Percentiles rank a stretch among this genome's conserved stretches.
Conservation (phyloP, 53 echinoderm and acorn worm species). For the Paracentrotus lividus region DNA sequence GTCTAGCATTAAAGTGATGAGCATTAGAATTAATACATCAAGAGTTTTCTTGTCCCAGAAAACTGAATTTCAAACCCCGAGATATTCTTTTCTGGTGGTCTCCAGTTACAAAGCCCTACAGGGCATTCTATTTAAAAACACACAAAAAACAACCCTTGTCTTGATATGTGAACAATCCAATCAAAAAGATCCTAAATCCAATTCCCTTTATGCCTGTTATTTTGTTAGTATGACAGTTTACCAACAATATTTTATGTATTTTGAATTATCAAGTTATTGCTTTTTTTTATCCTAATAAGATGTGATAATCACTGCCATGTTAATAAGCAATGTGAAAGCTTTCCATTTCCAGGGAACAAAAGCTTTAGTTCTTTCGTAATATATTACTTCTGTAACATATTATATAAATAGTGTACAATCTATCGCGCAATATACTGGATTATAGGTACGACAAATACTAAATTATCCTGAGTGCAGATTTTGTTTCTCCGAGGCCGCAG, state of each 20-base stretch:
- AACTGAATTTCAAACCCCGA: not conserved
- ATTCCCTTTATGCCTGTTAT: not conserved
- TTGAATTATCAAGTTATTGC: not conserved
- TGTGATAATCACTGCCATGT: not conserved
- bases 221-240: not conserved
- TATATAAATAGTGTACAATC: no score
- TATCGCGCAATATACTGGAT: no score
- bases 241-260: not conserved
- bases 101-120: not conserved
- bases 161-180: no score
- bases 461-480: no score
- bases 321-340: no score
- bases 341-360: no score
- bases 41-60: not conserved
- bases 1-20: not conserved
- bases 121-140: not conserved
- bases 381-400: no score
- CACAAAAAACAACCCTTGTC: not conserved
- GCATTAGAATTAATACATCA: not conserved
- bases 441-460: no score
- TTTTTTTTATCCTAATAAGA: not conserved
- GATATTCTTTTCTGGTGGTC: not conserved
- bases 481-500: no score
- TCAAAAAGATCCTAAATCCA: not conserved
- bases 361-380: no score